Evolutionary conservation across 2,888 invertebrate species (phyloP).

Genomic region (Ichneumoninae sp.): DNA sequence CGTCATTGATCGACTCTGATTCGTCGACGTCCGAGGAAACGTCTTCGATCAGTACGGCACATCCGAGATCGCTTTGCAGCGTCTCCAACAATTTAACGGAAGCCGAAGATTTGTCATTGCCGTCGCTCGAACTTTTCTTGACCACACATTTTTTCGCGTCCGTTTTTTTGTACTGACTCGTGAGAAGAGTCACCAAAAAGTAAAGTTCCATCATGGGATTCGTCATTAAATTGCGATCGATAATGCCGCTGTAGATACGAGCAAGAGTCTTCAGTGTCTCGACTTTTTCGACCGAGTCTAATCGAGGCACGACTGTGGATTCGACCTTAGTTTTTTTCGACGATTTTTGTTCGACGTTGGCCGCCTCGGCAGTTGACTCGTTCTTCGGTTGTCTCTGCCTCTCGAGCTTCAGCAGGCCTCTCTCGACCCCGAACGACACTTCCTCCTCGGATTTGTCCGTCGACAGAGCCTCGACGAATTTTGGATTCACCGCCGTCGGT

Average conservation of each 20-base stretch:
- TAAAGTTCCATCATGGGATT: slow-evolving; percentile 89
- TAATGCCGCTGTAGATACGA: slow-evolving; percentile 86
- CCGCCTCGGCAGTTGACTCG: slow-evolving; percentile 38
- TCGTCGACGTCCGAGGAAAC: slow-evolving; percentile 18
- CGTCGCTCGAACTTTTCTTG: neutral
- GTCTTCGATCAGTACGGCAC: slow-evolving; percentile 68
- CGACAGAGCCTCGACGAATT: slow-evolving; percentile 74
- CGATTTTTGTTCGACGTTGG: slow-evolving; percentile 40
- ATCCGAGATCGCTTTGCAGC: slow-evolving; percentile 73
- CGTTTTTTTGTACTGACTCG: slow-evolving; percentile 82
- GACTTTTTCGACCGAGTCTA: slow-evolving; percentile 85
- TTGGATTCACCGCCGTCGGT: slow-evolving; percentile 75
- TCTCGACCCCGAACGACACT: slow-evolving; percentile 75
- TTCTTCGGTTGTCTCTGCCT: slow-evolving; percentile 75
- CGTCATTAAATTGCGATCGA: slow-evolving; percentile 87
- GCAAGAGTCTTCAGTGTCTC: slow-evolving; percentile 86
- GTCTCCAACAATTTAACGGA: slow-evolving; percentile 59
- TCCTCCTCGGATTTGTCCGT: slow-evolving; percentile 73
- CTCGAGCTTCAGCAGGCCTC: slow-evolving; percentile 76
- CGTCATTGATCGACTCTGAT: neutral
- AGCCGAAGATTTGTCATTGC: slow-evolving; percentile 19
- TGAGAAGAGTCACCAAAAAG: slow-evolving; percentile 89
- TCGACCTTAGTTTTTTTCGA: slow-evolving; percentile 42
- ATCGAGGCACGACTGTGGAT: slow-evolving; percentile 83
- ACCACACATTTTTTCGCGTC: slow-evolving; percentile 20